These are phyloP conservation scores for Diglossa cyanea DNA, from an alignment of 2,797 vertebrate genomes.

Conservation along the genomic window DNA sequence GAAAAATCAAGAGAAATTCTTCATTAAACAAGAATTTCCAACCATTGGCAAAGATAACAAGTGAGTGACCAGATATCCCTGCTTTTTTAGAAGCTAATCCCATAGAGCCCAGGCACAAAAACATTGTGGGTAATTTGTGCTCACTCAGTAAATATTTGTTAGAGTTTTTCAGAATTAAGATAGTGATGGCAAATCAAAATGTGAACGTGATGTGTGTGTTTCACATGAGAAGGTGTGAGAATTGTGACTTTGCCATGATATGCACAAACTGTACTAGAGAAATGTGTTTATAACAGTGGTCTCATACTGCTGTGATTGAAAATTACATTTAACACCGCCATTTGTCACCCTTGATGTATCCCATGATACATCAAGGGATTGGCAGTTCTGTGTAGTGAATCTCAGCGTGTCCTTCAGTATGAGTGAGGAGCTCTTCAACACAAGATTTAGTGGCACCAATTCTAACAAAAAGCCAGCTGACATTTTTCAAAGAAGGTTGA, in stretches of 20 bases:
- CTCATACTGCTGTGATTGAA: not conserved
- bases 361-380: not conserved
- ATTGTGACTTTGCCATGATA: not conserved
- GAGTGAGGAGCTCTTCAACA: not conserved
- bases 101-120: not conserved
- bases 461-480: not conserved
- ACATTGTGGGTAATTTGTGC: not conserved
- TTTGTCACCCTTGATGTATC: not conserved
- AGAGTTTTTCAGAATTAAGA: not conserved
- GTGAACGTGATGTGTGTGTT: not conserved
- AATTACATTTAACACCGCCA: not conserved
- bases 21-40: not conserved
- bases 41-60: not conserved
- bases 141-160: not conserved
- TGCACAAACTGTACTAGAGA: not conserved
- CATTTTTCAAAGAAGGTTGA: not conserved
- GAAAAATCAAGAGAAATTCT: not conserved
- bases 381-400: not conserved
- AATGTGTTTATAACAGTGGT: not conserved
- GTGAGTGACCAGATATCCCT: not conserved
- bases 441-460: not conserved
- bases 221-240: not conserved
- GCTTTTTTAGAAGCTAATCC: not conserved
- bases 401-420: not conserved
- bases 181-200: not conserved